Percentiles rank a stretch among this genome's conserved stretches.
phyloP scores from a whole-genome alignment of 1,140 invertebrate genomes.

The Drosophila persimilis region DNA sequence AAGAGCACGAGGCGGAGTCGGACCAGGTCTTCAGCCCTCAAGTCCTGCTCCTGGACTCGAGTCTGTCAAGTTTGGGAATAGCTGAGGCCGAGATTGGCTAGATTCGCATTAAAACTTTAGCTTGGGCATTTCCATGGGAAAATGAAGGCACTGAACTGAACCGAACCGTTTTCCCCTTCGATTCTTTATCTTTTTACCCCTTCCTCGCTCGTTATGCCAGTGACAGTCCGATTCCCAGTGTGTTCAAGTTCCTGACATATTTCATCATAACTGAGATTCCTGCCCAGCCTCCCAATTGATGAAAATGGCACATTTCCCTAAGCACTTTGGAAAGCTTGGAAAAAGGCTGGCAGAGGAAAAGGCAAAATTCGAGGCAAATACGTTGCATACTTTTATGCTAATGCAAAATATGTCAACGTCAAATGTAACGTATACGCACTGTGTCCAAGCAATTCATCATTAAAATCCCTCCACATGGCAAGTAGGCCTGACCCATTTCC shows the following conservation, averaged over 20 bases:
- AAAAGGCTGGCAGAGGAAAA: constrained; percentile 22
- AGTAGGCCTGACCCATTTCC: constrained; percentile 29
- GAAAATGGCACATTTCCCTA: constrained; percentile 28
- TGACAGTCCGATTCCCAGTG: not conserved
- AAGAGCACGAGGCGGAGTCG: constrained; percentile 1
- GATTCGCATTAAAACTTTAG: constrained; percentile 20
- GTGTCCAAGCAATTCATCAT: constrained; percentile 72
- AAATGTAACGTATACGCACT: constrained; percentile 62
- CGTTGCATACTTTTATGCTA: constrained; percentile 74
- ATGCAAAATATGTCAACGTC: constrained; percentile 77
- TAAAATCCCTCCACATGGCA: constrained; percentile 48
- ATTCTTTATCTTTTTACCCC: not conserved
- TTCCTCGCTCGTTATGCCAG: too few species aligned
- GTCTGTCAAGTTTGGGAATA: constrained; percentile 11
- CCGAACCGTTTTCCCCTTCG: not conserved
- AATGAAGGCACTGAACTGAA: constrained; percentile 2
- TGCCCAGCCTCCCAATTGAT: constrained; percentile 10
- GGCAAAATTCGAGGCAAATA: constrained; percentile 42
- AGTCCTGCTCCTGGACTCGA: not conserved
- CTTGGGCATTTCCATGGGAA: not conserved
- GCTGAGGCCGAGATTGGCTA: constrained; percentile 18
- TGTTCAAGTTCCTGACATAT: constrained; percentile 48
- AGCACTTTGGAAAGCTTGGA: constrained; percentile 6
- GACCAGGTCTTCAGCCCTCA: too few species aligned
- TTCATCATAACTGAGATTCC: constrained; percentile 49